These are phyloP conservation scores for Drosophila flavopinicola DNA, from an alignment of 2,888 invertebrate genomes.

Conservation along the genomic window DNA sequence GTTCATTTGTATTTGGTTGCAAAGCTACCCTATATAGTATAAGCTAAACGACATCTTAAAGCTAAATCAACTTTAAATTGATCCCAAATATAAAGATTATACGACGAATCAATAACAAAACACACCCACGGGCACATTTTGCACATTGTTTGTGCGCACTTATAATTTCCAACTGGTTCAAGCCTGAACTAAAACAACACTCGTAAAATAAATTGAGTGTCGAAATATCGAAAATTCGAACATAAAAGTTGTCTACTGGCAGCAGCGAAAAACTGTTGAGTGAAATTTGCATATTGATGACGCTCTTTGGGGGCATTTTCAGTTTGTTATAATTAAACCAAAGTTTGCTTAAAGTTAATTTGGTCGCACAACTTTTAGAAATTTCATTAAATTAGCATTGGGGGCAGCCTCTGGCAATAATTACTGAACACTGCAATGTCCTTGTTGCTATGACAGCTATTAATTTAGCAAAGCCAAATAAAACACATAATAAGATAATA, in stretches of 20 bases:
- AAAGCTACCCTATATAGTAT: no score
- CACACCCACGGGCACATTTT: slow-evolving; percentile 3
- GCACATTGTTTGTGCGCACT: slow-evolving; percentile 1
- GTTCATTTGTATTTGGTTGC: no score
- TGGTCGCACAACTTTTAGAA: slow-evolving; percentile 27
- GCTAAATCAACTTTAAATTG: neutral
- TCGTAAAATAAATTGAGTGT: slow-evolving; percentile 1
- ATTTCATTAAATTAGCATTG: slow-evolving; percentile 42
- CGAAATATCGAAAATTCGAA: slow-evolving; percentile 24
- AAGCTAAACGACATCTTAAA: no score
- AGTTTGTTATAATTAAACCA: slow-evolving; percentile 41
- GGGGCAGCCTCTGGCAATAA: slow-evolving; percentile 7
- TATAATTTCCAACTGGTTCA: slow-evolving; percentile 16
- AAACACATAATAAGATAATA: no score
- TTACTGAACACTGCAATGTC: slow-evolving; percentile 13
- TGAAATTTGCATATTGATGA: slow-evolving; percentile 53
- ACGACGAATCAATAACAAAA: neutral
- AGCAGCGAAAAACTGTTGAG: slow-evolving; percentile 10
- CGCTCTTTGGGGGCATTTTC: slow-evolving; percentile 7
- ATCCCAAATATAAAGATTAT: neutral
- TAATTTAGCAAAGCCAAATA: no score
- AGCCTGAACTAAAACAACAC: neutral
- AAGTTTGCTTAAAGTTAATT: slow-evolving; percentile 49
- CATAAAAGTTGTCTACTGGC: slow-evolving; percentile 3
- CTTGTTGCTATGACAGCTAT: no score